Evolutionary conservation across 2,113 vertebrate species (phyloP), one percentile per base, ranked within the genome.

Genomic region (Xiphophorus couchianus): DNA sequence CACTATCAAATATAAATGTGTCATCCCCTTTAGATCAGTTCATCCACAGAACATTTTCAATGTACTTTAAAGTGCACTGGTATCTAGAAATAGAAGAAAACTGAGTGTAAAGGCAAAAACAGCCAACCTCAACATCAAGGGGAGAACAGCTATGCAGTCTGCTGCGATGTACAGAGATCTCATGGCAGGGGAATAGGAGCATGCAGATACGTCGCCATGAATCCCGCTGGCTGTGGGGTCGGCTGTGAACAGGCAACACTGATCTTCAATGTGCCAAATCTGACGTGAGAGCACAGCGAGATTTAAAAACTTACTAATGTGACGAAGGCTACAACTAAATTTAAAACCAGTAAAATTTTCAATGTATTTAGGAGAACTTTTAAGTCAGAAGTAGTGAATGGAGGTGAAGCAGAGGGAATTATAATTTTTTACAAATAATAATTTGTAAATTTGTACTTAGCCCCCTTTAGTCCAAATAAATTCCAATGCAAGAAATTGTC

Each of bases 231-330:
- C 90, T 89, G 90, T 93, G 67, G 91, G 77, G 3, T 92, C 92
- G 15, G 87, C 84, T 1, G 89, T 94, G 76, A 94, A 89, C 29
- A 95, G 83, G 87, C 94, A 96, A 3, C 80, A 90, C 72, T 95
- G 91, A 30, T 93, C 94, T 64, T 95, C 88, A 66, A 95, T 91
- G 79, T 94, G 90, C 93, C 94, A 96, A 83, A 96, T 94, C 95
- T 95, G 85, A 39, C 3, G 35, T 54, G 31, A 79, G 25, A 63
- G 44, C 11, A 3, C 60, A 27, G 19, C n/a, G 64, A 60, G 6
- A 51, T 39, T 28, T 58, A 58, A n/a, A 58, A 58, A 25, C 11
- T n/a, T n/a, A 58, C 8, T 10, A 58, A 58, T 1, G 51, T 42
- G 8, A 58, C 2, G 25, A 58, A 58, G 7, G 10, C 25, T 10